Percentiles rank a stretch among this genome's conserved stretches.
Conservation (phyloP, 2,113 vertebrate genomes). For the Embiotoca jacksoni region DNA sequence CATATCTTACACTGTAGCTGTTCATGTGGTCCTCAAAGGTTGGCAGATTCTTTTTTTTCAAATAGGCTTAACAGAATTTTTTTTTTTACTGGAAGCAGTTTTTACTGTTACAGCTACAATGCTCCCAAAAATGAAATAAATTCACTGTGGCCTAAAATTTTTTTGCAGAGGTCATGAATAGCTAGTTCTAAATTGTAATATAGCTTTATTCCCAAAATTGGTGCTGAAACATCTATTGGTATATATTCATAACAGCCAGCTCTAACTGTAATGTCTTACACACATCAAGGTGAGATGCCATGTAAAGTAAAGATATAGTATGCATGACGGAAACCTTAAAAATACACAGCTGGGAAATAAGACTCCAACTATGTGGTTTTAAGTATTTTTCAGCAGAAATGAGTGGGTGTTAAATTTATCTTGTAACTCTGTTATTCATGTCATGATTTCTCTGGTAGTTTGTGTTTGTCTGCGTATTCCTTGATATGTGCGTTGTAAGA, state of each 20-base stretch:
- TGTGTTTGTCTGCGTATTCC: slow-evolving; percentile 11
- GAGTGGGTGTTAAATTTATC: background rate
- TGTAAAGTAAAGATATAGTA: background rate
- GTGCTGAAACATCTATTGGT: background rate
- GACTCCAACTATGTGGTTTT: slow-evolving; percentile 2
- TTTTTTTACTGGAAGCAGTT: slow-evolving; percentile 7
- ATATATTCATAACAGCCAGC: background rate
- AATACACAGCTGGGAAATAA: background rate
- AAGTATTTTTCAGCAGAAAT: background rate
- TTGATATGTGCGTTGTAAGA: slow-evolving; percentile 7
- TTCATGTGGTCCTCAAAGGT: slow-evolving; percentile 39
- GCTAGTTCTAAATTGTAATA: background rate
- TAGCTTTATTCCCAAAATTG: background rate
- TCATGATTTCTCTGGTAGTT: slow-evolving; percentile 3
- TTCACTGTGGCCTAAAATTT: background rate
- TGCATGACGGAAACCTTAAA: background rate
- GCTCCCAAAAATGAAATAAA: background rate
- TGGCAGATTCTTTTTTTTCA: slow-evolving; percentile 21
- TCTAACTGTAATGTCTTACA: background rate
- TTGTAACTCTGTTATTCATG: background rate
- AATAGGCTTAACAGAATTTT: slow-evolving; percentile 5
- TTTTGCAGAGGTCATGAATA: background rate
- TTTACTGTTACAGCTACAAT: slow-evolving; percentile 7
- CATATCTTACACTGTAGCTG: slow-evolving; percentile 44
- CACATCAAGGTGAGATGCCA: background rate